A percentile compares a stretch with the other conserved stretches of the same genome.
phyloP scores from a whole-genome alignment of 30 jellyfish, hydroid and myxozoan species.

The Cassiopea andromeda region DNA sequence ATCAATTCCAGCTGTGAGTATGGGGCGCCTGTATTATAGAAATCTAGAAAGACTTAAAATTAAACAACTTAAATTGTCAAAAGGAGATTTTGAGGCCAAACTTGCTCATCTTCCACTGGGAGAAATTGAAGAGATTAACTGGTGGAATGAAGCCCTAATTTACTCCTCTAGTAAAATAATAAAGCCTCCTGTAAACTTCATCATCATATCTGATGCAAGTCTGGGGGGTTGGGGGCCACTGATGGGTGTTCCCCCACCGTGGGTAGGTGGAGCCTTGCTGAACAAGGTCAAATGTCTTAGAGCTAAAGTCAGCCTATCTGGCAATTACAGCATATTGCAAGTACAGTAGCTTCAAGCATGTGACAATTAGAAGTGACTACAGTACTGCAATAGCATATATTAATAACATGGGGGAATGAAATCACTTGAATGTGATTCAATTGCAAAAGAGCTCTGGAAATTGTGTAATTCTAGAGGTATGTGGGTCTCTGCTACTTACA shows the following conservation, averaged over 20 bases:
- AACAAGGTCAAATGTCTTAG: conserved; percentile 35
- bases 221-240: conserved; percentile 65
- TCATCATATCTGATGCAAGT: conserved; percentile 71
- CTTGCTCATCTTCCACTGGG: conserved; percentile 9
- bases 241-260: conserved; percentile 27
- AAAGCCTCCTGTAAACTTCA: conserved; percentile 20
- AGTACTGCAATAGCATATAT: conserved; percentile 45
- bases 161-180: background rate
- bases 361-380: conserved; percentile 29
- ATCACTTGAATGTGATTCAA: background rate
- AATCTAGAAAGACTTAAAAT: conserved; percentile 31
- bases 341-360: conserved; percentile 21
- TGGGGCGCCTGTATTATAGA: conserved; percentile 63
- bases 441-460: conserved; percentile 49
- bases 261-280: conserved; percentile 54
- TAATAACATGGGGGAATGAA: conserved; percentile 57
- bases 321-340: conserved; percentile 2
- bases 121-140: conserved; percentile 21
- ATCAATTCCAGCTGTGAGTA: conserved; percentile 44
- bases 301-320: conserved; percentile 26
- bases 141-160: conserved; percentile 42
- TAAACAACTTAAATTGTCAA: conserved; percentile 12
- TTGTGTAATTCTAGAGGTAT: conserved; percentile 41
- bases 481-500: conserved; percentile 67
- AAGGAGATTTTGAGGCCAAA: conserved; percentile 52